Evolutionary conservation across 2,888 invertebrate species (phyloP), one percentile per base, ranked within the genome.

Genomic region (Cephus pulcher): DNA sequence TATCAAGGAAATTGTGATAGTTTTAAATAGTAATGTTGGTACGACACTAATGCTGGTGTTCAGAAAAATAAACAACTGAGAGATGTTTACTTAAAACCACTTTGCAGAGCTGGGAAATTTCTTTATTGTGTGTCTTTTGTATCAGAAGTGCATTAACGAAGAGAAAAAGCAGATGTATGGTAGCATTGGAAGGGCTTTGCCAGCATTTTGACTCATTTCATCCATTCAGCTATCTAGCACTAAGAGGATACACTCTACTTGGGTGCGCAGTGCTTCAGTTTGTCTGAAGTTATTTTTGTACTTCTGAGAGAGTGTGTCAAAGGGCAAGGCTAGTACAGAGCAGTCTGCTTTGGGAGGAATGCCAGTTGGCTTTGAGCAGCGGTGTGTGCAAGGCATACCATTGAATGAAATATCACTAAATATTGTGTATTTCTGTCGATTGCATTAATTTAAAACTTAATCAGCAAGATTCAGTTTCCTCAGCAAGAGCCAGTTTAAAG

Each of bases 301-400:
- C 30, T 71, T 71, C 79, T 82, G 83, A 84, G 86, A 81, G 87
- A 88, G 84, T 56, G 88, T 88, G 88, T 88, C 88, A 90, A 90
- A 91, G 91, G 90, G 90, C 90, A 91, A 91, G 91, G 90, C 91
- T 91, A 89, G 85, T 83, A 82, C 76, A 75, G 74, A 76, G 80
- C 81, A 80, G 79, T 78, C 80, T 79, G 71, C 74, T 35, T 82
- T 83, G 85, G 87, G 87, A 88, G 84, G 75, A 79, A 80, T 88
- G 89, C 89, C 89, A 89, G 88, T 90, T 88, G 86, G 88, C 88
- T 87, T 81, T 79, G 80, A 80, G 82, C 86, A 84, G 80, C 81
- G 83, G 79, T 78, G 40, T 76, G 82, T 76, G 79, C 76, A 84
- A 33, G 71, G 71, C 71, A 34, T 71, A 71, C 32, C 71, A 15